These are phyloP conservation scores for Drosophila flavopinicola DNA, from an alignment of 2,888 invertebrate genomes.

Conservation along the genomic window DNA sequence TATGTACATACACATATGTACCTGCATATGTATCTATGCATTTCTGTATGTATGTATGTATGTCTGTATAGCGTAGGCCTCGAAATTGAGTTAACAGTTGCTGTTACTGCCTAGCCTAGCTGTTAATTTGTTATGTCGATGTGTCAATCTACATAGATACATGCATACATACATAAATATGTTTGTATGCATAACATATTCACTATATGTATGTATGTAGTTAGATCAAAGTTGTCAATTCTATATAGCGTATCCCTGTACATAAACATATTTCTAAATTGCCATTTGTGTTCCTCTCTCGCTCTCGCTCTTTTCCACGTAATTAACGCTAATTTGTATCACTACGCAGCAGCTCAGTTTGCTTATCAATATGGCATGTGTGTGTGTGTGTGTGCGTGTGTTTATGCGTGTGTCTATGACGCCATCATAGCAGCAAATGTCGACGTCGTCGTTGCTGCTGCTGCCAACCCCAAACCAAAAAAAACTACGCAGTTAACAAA, in stretches of 20 bases:
- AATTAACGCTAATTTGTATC: constrained; percentile 42
- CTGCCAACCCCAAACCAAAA: constrained; percentile 59
- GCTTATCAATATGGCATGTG: constrained; percentile 34
- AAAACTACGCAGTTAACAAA: constrained; percentile 75
- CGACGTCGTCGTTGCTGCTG: constrained; percentile 43
- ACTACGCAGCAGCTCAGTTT: constrained; percentile 25
- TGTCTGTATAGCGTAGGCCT: constrained; percentile 5
- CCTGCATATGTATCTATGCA: constrained; percentile 5
- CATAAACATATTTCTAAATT: background rate
- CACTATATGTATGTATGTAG: background rate
- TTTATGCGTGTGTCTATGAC: constrained; percentile 57
- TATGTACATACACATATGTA: background rate
- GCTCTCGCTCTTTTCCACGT: background rate
- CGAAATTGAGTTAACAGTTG: constrained; percentile 36
- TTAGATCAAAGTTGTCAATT: constrained; percentile 10
- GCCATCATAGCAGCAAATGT: constrained; percentile 67
- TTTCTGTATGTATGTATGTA: background rate
- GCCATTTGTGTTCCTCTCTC: background rate
- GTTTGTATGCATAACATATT: background rate
- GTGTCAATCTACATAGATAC: constrained; percentile 7
- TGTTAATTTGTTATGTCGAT: constrained; percentile 27
- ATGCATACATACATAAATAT: background rate
- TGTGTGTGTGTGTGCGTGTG: constrained; percentile 6
- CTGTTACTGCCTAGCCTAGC: constrained; percentile 26
- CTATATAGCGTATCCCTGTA: too few relatives aligned